Percentiles rank a stretch among this genome's conserved stretches.
Conservation (phyloP, 2,888 invertebrate species). For the Digitonthophagus gazella region DNA sequence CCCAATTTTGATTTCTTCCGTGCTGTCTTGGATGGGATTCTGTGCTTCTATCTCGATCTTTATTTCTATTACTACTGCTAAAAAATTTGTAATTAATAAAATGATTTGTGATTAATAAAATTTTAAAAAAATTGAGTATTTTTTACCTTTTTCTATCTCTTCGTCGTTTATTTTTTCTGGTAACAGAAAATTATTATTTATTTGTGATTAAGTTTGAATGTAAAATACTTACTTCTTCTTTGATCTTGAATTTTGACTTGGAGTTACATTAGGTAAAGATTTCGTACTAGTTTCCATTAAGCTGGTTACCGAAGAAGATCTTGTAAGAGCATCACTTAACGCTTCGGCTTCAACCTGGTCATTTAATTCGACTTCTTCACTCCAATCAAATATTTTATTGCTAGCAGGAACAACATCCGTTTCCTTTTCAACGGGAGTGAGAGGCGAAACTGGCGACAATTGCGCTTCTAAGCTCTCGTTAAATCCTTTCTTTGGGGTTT, state of each 20-base stretch:
- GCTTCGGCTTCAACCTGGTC: constrained; percentile 53
- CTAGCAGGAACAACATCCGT: constrained; percentile 28
- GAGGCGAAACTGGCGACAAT: constrained; percentile 40
- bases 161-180: constrained; percentile 29
- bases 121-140: neutral
- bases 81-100: constrained; percentile 20
- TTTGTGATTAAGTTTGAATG: constrained; percentile 11
- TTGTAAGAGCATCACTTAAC: constrained; percentile 52
- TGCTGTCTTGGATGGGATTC: constrained; percentile 31
- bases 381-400: constrained; percentile 52
- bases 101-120: neutral
- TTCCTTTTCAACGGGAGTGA: constrained; percentile 32
- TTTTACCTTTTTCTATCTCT: constrained; percentile 40
- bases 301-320: constrained; percentile 57
- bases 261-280: constrained; percentile 36
- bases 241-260: constrained; percentile 39
- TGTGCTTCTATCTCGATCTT: constrained; percentile 39
- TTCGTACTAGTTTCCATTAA: constrained; percentile 47
- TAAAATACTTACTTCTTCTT: constrained; percentile 40
- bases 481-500: constrained; percentile 30
- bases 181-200: constrained; percentile 23
- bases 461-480: constrained; percentile 37
- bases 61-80: constrained; percentile 41
- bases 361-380: constrained; percentile 59
- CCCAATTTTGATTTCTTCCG: constrained; percentile 24